Base-by-base conservation (phyloP, 2,888 invertebrate species). In the Acronicta psi region DNA sequence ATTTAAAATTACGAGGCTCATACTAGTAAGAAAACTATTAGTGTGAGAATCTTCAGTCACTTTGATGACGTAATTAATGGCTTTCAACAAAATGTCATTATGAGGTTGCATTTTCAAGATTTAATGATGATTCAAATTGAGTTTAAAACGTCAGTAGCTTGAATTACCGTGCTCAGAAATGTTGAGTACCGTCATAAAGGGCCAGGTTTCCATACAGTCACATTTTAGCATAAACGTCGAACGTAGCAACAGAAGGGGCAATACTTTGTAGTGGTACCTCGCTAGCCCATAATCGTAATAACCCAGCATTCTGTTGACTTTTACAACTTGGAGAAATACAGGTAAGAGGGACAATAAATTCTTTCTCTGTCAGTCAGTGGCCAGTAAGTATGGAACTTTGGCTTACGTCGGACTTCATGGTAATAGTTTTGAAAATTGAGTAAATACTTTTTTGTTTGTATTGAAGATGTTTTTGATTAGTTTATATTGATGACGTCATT, bases 281-380 rank as follows among this genome's bases (percentile, higher is more conserved):
- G 49, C 49, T 52, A 37, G 42, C 60, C 37, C 34, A 60, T 66
- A 69, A 66, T 69, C 72, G 46, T 66, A 69, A 69, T 71, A 69
- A 66, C 52, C 51, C 25, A 20, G 60, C 60, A 53, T 69, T 69
- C 25, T n/a, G 54, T 56, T 60, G 72, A 57, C 60, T 67, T 72
- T 69, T 69, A 69, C 45, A 42, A 43, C 69, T 66, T 40, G 53
- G 53, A 72, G 47, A 67, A 60, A 49, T 69, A 51, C 51, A 36
- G 52, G 55, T 38, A 47, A 50, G 55, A 50, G 52, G 29, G 54
- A 46, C 56, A 41, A 60, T 72, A 69, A 67, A 69, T 72, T 72
- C 31, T 46, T 71, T 56, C 38, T 18, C 45, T 45, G 68, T 46
- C 56, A 18, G 40, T 72, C 60, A 53, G 29, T 57, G 70, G 16